phyloP scores from a whole-genome alignment of 2,113 vertebrate species.

The Ardeotis arabs region DNA sequence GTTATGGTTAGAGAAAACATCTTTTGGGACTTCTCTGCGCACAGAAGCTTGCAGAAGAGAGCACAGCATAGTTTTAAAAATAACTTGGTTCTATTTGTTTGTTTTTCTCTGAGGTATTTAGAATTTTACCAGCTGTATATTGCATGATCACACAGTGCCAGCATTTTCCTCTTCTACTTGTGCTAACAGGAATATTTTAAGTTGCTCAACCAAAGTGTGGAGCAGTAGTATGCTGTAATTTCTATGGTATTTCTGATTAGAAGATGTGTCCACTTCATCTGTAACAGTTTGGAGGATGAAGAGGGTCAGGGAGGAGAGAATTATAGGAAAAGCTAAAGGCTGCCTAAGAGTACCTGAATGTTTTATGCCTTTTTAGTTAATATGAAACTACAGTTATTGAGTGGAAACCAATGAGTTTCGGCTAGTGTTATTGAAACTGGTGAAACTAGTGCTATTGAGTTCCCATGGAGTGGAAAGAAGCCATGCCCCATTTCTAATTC shows the following conservation, averaged over 20 bases:
- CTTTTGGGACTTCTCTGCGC: neutral
- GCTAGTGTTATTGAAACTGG: neutral
- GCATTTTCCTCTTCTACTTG: neutral
- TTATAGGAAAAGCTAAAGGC: neutral
- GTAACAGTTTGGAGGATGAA: neutral
- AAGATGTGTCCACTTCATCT: neutral
- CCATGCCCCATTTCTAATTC: accelerated
- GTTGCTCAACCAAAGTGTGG: neutral
- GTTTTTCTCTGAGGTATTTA: neutral
- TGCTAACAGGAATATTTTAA: neutral
- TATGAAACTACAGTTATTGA: neutral
- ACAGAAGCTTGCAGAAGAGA: neutral
- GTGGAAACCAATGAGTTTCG: neutral
- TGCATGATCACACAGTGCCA: neutral
- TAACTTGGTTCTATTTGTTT: neutral
- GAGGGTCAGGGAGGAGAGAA: neutral
- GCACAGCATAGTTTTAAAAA: neutral
- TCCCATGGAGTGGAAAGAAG: neutral
- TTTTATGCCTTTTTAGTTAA: conserved; percentile 15
- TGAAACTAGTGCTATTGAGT: neutral
- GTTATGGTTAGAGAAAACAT: neutral
- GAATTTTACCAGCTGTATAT: neutral
- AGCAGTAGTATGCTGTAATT: conserved; percentile 28
- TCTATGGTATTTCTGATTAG: conserved; percentile 48
- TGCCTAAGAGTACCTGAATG: neutral